A percentile compares a stretch with the other conserved stretches of the same genome.
Evolutionary conservation across 1,140 invertebrate genomes (phyloP).

Genomic region (Harlomillsia oculata): DNA sequence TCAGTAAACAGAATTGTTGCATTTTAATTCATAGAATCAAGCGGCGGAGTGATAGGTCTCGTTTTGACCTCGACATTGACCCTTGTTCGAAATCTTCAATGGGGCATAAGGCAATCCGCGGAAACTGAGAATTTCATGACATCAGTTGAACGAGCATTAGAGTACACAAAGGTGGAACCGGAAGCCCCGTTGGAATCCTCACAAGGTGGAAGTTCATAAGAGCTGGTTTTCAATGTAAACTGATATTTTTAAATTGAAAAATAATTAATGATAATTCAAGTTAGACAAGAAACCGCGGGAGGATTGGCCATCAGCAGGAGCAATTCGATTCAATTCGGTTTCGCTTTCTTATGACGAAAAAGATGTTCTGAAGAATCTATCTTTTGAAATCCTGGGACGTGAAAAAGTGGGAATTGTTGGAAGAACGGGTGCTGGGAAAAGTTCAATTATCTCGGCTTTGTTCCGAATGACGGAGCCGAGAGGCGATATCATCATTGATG

Average conservation of each 20-base stretch:
- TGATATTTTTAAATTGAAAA: background rate
- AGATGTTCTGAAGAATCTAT: constrained; percentile 48
- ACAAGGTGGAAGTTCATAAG: constrained; percentile 13
- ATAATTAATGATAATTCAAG: too few relatives aligned
- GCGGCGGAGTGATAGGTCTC: too few relatives aligned
- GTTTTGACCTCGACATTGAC: constrained; percentile 76
- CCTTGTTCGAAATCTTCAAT: constrained; percentile 69
- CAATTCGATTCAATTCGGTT: constrained; percentile 57
- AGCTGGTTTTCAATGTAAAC: too few relatives aligned
- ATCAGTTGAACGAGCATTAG: constrained; percentile 63
- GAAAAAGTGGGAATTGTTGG: constrained; percentile 63
- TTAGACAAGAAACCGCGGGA: constrained; percentile 48
- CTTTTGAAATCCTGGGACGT: constrained; percentile 45
- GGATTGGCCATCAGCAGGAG: constrained; percentile 58
- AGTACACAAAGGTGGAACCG: constrained; percentile 53
- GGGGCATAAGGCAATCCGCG: constrained; percentile 64
- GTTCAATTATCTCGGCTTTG: constrained; percentile 61
- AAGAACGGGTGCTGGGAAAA: constrained; percentile 66
- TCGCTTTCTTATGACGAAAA: constrained; percentile 46
- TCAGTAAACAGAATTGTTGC: too few relatives aligned
- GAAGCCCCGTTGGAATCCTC: constrained; percentile 27
- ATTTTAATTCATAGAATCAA: too few relatives aligned
- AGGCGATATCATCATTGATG: constrained; percentile 53
- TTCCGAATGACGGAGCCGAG: constrained; percentile 57
- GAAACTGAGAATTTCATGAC: constrained; percentile 77